Evolutionary conservation across 1,140 invertebrate genomes (phyloP), one percentile per base, ranked within the genome.

Genomic region (Ceratina japonica): DNA sequence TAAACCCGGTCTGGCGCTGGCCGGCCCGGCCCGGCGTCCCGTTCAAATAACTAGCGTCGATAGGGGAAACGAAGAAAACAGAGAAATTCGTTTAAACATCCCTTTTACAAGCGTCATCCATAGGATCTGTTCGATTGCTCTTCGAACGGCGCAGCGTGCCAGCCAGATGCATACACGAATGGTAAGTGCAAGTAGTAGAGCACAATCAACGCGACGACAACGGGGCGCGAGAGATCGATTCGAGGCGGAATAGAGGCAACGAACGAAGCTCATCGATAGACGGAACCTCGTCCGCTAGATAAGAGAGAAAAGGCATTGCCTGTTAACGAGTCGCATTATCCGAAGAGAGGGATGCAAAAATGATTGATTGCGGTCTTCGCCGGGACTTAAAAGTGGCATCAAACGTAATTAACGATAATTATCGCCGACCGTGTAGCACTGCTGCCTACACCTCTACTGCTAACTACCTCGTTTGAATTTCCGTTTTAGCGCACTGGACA

Each of bases 391-490:
- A 73, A 83, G 64, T 81, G 78, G 63, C 70, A 75, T n/a, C 52
- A 79, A 68, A 44, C 81, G 74, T 84, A 83, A 84, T 86, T 86
- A 81, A 63, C 58, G 82, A 79, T 75, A 84, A 83, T 84, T 83
- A 83, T 84, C 62, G 15, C 44, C 24, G 1, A 1, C 13, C 22
- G 24, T 15, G 37, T 44, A 37, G 3, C 7, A 7, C 37, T 7
- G 7, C 7, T 37, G 37, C 37, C 2, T 37, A 37, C 3, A 37
- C 37, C 37, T 7, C 2, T 7, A 7, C 13, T 18, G 5, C n/a
- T n/a, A n/a, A n/a, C n/a, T n/a, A 31, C 4, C 27, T 31, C 59
- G 22, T 37, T 63, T 37, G 24, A 10, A 62, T 49, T 61, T 22
- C 7, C 22, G 24, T 24, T 27, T 64, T 12, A 62, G 10, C 10